These are phyloP conservation scores for Pteropus alecto DNA, from an alignment of 2,113 vertebrate species.

Conservation along the genomic window DNA sequence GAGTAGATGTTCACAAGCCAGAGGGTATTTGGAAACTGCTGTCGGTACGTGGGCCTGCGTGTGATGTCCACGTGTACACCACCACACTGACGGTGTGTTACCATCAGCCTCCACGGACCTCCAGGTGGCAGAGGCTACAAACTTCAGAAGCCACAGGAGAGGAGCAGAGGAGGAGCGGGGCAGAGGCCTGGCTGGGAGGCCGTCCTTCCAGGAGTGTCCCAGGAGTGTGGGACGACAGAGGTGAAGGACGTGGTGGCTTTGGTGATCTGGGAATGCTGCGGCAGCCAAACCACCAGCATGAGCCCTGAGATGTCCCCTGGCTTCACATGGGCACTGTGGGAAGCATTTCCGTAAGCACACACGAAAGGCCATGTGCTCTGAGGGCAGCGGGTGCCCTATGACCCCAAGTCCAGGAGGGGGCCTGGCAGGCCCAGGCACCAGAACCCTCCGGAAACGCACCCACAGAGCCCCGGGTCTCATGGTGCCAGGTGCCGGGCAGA, in stretches of 20 bases:
- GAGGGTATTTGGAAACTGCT: not conserved
- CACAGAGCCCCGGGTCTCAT: too few relatives aligned
- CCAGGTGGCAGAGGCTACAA: not conserved
- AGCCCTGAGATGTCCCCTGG: accelerated
- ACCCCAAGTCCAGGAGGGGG: too few relatives aligned
- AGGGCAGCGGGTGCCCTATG: not conserved
- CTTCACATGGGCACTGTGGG: not conserved
- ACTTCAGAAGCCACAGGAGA: not conserved
- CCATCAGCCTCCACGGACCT: not conserved
- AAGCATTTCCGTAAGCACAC: not conserved
- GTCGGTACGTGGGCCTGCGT: not conserved
- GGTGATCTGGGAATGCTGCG: accelerated
- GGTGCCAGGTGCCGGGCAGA: not conserved
- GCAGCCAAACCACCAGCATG: too few relatives aligned
- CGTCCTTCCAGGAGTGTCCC: not conserved
- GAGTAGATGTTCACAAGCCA: not conserved
- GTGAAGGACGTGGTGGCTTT: too few relatives aligned
- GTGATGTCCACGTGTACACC: accelerated
- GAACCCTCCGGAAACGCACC: too few relatives aligned
- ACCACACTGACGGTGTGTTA: not conserved
- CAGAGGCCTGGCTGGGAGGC: not conserved
- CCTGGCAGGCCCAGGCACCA: too few relatives aligned
- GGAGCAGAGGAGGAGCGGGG: too few relatives aligned
- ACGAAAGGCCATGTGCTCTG: not conserved
- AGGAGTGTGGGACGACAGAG: not conserved